Evolutionary conservation across 2,113 vertebrate genomes (phyloP).

Genomic region (Dicerorhinus sumatrensis): DNA sequence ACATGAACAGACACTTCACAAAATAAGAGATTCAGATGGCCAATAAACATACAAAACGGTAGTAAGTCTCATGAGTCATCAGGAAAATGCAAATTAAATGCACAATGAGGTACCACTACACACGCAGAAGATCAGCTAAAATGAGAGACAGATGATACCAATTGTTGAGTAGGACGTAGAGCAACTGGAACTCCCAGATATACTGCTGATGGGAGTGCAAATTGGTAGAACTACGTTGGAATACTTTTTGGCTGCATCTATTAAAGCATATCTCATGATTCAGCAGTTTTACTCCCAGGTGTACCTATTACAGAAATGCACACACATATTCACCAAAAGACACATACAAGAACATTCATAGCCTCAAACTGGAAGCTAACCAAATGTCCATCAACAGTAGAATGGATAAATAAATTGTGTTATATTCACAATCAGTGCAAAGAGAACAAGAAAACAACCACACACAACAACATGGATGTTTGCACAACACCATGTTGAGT

Average conservation of each 20-base stretch:
- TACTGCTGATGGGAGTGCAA: fast-evolving
- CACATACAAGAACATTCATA: not conserved
- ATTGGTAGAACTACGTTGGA: no score
- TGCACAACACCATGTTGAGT: fast-evolving
- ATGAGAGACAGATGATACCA: not conserved
- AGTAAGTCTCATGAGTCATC: not conserved
- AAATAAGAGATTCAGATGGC: not conserved
- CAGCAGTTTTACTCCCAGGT: not conserved
- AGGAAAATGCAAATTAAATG: not conserved
- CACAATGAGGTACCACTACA: not conserved
- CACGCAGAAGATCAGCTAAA: not conserved
- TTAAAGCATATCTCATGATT: not conserved
- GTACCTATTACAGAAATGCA: not conserved
- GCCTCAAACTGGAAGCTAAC: not conserved
- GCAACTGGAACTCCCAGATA: not conserved
- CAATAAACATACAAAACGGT: not conserved
- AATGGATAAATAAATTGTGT: not conserved
- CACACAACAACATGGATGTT: fast-evolving
- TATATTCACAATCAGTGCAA: not conserved
- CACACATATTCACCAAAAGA: not conserved
- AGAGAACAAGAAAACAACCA: not conserved
- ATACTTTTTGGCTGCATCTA: not conserved
- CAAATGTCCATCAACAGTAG: not conserved
- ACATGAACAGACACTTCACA: not conserved
- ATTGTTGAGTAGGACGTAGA: not conserved